phyloP scores from a whole-genome alignment of 1,140 invertebrate genomes.

The Delia radicum region DNA sequence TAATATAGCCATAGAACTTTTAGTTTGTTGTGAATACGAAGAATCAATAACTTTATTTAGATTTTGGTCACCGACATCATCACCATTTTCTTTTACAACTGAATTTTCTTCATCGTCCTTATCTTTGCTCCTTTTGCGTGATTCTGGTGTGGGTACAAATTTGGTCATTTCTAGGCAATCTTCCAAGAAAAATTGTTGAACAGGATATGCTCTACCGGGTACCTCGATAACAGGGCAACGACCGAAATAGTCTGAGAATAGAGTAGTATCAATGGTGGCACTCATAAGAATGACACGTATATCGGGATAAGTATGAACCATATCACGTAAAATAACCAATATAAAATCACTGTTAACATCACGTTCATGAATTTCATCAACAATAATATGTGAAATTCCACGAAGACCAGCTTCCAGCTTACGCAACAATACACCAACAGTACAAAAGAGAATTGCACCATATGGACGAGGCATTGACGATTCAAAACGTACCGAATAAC shows the following conservation, averaged over 20 bases:
- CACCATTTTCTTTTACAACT: conserved; percentile 45
- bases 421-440: conserved; percentile 86
- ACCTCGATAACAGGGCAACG: conserved; percentile 78
- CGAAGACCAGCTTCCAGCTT: conserved; percentile 85
- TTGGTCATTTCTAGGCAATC: conserved; percentile 81
- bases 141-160: conserved; percentile 74
- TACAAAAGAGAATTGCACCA: conserved; percentile 92
- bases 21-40: conserved; percentile 66
- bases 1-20: conserved; percentile 70
- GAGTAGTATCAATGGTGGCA: conserved; percentile 89
- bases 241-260: conserved; percentile 91
- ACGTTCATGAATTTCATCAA: conserved; percentile 97
- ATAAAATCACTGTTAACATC: conserved; percentile 97
- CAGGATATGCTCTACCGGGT: conserved; percentile 76
- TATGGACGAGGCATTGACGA: conserved; percentile 86
- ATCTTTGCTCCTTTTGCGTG: conserved; percentile 68
- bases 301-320: conserved; percentile 87
- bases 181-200: conserved; percentile 87
- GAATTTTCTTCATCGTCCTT: conserved; percentile 67
- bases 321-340: conserved; percentile 88
- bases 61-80: conserved; percentile 73
- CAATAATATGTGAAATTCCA: conserved; percentile 87
- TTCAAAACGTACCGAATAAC: conserved; percentile 93
- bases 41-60: conserved; percentile 66
- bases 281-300: conserved; percentile 95